Conservation (phyloP, 1,140 invertebrate species). For the Drosophila persimilis region DNA sequence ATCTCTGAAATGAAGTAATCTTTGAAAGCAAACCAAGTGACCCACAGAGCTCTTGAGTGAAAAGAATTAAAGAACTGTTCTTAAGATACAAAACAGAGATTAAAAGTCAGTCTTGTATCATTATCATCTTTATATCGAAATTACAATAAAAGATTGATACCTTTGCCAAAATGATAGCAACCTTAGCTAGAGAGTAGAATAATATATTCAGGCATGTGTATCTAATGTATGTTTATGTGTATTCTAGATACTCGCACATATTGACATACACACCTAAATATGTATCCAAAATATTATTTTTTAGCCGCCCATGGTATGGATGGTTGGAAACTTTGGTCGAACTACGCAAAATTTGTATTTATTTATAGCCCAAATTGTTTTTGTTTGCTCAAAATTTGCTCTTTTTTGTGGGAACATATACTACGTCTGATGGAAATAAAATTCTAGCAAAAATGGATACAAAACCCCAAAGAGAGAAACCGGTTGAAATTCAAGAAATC, state of each 20-base stretch:
- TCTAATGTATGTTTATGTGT: background rate
- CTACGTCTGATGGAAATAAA: no score
- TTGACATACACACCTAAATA: background rate
- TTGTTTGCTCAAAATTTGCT: slow-evolving; percentile 27
- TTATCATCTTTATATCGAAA: no score
- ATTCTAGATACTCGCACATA: background rate
- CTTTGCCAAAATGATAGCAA: no score
- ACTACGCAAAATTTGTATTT: slow-evolving; percentile 52
- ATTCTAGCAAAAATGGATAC: background rate
- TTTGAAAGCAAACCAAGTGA: background rate
- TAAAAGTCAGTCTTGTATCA: no score
- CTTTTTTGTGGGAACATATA: background rate
- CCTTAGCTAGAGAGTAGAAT: no score
- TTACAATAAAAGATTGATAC: no score
- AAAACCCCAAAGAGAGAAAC: no score
- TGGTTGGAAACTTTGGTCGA: slow-evolving; percentile 48
- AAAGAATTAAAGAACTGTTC: no score
- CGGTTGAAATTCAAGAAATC: no score
- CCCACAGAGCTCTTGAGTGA: no score
- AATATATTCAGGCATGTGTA: no score
- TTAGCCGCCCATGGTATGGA: background rate
- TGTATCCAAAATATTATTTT: background rate
- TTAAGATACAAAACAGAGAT: no score
- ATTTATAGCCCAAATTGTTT: slow-evolving; percentile 56
- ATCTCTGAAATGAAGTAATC: background rate